Conservation (phyloP, 30 jellyfish, hydroid and myxozoan genomes). For the Pseudorhiza aurosa region DNA sequence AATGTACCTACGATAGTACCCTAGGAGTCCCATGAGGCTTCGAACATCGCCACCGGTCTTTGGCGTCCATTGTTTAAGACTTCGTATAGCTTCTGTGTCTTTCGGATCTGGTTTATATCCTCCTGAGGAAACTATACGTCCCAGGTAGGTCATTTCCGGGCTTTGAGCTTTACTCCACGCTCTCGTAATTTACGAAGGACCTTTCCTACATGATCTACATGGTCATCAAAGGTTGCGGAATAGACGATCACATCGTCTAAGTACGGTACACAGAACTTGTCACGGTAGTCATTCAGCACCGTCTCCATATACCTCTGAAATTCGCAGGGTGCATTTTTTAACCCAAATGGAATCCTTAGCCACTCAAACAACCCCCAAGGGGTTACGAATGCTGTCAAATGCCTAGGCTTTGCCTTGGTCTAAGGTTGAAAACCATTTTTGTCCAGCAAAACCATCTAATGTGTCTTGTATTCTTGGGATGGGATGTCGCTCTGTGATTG, state of each 20-base stretch:
- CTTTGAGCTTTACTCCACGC: conserved; percentile 28
- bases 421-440: conserved; percentile 29
- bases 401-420: conserved; percentile 47
- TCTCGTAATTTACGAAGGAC: conserved; percentile 20
- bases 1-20: conserved; percentile 24
- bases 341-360: conserved; percentile 48
- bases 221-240: conserved; percentile 20
- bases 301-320: conserved; percentile 49
- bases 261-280: conserved; percentile 33
- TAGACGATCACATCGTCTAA: conserved; percentile 41
- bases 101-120: conserved; percentile 31
- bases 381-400: conserved; percentile 29
- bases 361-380: conserved; percentile 50
- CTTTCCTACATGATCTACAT: conserved; percentile 17
- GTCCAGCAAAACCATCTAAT: conserved; percentile 30
- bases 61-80: conserved; percentile 18
- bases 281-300: conserved; percentile 15
- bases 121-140: conserved; percentile 19
- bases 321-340: conserved; percentile 40
- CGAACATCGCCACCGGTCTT: conserved; percentile 21
- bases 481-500: conserved; percentile 50
- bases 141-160: conserved; percentile 38
- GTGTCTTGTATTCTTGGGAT: conserved; percentile 42
- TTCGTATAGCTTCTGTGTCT: conserved; percentile 13
- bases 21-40: conserved; percentile 18